Conservation (phyloP, 2,113 vertebrate genomes). For the Anolis sagrei region DNA sequence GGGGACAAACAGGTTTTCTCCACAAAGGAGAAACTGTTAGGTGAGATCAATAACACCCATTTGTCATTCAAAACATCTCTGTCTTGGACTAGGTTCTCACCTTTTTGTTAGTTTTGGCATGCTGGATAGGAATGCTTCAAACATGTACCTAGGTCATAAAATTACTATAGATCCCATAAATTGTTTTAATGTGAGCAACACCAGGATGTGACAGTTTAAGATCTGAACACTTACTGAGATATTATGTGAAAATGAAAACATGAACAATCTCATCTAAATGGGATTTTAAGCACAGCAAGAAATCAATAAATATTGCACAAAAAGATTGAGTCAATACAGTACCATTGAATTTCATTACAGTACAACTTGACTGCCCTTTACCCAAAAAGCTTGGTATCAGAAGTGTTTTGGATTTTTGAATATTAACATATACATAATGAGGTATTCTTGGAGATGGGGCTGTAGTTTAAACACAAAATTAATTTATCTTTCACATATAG, state of each 20-base stretch:
- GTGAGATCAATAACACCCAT: neutral
- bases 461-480: too few species aligned
- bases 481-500: too few species aligned
- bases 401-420: too few species aligned
- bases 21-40: neutral
- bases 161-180: neutral
- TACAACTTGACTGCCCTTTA: too few species aligned
- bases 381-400: too few species aligned
- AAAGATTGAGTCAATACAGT: neutral
- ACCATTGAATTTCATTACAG: too few species aligned
- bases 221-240: neutral
- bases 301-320: conserved; percentile 63
- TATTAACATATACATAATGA: too few species aligned
- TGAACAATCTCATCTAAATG: neutral
- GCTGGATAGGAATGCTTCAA: neutral
- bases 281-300: conserved; percentile 52
- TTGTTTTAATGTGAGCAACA: neutral
- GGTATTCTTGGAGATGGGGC: too few species aligned
- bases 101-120: neutral
- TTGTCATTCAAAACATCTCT: neutral
- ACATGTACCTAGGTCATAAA: neutral
- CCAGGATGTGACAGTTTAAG: neutral
- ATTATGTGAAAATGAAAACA: neutral
- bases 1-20: neutral
- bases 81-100: neutral